These are phyloP conservation scores for Nanorana parkeri DNA, from an alignment of 2,113 vertebrate species.

Conservation along the genomic window DNA sequence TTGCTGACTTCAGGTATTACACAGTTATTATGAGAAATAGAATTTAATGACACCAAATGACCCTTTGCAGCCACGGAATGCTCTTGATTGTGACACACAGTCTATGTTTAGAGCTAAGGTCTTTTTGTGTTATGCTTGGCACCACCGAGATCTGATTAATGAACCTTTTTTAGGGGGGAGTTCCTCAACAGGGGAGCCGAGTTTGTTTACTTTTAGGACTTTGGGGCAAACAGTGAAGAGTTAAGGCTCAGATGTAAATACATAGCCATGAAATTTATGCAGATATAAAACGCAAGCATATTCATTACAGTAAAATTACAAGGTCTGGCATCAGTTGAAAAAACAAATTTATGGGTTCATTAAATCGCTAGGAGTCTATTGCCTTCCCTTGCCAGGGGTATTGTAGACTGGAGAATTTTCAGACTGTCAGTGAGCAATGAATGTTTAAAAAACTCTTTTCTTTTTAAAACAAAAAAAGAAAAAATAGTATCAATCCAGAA, in stretches of 20 bases:
- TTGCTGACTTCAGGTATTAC: conserved; percentile 26
- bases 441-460: conserved; percentile 41
- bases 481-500: neutral
- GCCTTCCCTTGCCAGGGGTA: conserved; percentile 40
- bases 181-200: neutral
- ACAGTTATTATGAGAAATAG: conserved; percentile 9
- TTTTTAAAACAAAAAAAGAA: neutral
- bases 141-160: conserved; percentile 51
- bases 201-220: conserved; percentile 45
- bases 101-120: conserved; percentile 50
- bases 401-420: conserved; percentile 27
- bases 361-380: conserved; percentile 51
- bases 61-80: conserved; percentile 34
- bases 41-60: conserved; percentile 50
- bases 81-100: conserved; percentile 52
- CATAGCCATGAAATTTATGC: conserved; percentile 55
- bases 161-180: conserved; percentile 34
- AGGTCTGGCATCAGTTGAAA: conserved; percentile 45
- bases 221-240: conserved; percentile 38
- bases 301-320: conserved; percentile 55
- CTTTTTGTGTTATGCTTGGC: conserved; percentile 50
- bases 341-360: conserved; percentile 52
- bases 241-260: conserved; percentile 51
- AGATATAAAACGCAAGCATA: conserved; percentile 55
- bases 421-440: conserved; percentile 47